Conservation (phyloP, 2,797 vertebrate genomes). For the Cetoscarus ocellatus region DNA sequence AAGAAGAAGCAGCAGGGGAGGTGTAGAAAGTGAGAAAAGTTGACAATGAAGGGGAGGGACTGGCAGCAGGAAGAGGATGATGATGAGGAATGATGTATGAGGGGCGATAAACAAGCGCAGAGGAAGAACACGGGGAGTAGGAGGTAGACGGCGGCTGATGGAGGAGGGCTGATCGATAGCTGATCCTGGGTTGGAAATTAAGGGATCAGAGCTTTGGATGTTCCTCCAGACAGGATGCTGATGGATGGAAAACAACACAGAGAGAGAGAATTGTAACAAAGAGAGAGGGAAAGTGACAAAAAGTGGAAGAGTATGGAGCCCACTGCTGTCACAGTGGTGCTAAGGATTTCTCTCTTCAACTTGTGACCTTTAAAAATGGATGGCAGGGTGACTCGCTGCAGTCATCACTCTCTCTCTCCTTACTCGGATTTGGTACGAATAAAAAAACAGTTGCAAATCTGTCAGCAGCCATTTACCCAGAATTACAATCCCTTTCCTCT, state of each 20-base stretch:
- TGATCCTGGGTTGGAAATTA: constrained; percentile 43
- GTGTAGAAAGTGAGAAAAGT: constrained; percentile 17
- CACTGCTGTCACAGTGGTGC: constrained; percentile 17
- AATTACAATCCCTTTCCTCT: constrained; percentile 11
- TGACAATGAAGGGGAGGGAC: constrained; percentile 42
- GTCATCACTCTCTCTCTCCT: constrained; percentile 23
- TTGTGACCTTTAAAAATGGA: constrained; percentile 47
- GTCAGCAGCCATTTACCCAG: constrained; percentile 21
- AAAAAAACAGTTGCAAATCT: constrained; percentile 16
- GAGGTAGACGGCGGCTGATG: constrained; percentile 9
- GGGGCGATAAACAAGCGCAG: constrained; percentile 26
- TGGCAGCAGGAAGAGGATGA: constrained; percentile 28
- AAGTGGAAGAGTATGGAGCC: constrained; percentile 16
- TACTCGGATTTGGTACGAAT: constrained; percentile 13
- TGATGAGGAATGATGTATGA: constrained; percentile 43
- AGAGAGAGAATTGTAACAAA: not conserved
- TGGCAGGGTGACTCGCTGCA: constrained; percentile 17
- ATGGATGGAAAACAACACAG: constrained; percentile 27
- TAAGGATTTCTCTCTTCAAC: constrained; percentile 39
- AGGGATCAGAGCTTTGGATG: constrained; percentile 49
- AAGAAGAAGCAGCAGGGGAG: constrained; percentile 41
- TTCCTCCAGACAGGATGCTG: constrained; percentile 19
- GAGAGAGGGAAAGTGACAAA: constrained; percentile 15
- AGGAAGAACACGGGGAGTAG: constrained; percentile 7
- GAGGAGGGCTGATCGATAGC: constrained; percentile 33